Percentiles rank a stretch among this genome's conserved stretches.
These are phyloP conservation scores for Scrobipalpa atriplicella DNA, from an alignment of 2,888 invertebrate genomes.

Conservation along the genomic window DNA sequence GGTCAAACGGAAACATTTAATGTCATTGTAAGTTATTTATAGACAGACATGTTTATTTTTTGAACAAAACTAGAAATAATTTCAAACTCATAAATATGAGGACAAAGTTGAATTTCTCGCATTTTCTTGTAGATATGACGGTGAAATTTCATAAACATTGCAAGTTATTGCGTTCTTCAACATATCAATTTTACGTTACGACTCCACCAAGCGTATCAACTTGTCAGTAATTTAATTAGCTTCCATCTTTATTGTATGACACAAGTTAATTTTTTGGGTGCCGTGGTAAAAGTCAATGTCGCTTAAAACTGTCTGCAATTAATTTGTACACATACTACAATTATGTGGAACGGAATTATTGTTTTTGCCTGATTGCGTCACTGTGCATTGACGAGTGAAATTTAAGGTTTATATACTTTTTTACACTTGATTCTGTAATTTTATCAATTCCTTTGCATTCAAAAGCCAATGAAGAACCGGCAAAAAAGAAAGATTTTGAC, in stretches of 20 bases:
- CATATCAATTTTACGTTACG: slow-evolving; percentile 12
- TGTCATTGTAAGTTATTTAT: no score
- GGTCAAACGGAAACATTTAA: no score
- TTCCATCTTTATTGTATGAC: slow-evolving; percentile 20
- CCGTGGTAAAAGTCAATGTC: neutral
- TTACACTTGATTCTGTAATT: no score
- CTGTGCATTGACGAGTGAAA: neutral
- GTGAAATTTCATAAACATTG: slow-evolving; percentile 20
- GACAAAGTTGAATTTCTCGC: neutral
- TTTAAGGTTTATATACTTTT: no score
- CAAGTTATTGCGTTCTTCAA: slow-evolving; percentile 15
- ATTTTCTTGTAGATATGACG: neutral
- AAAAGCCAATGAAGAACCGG: no score
- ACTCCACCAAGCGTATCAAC: slow-evolving; percentile 3
- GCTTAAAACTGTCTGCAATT: neutral
- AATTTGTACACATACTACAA: neutral
- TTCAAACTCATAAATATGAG: neutral
- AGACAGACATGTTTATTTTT: neutral
- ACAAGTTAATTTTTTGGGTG: slow-evolving; percentile 5
- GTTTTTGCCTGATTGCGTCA: neutral
- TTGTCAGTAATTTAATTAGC: slow-evolving; percentile 26
- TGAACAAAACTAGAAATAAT: neutral
- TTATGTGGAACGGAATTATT: neutral
- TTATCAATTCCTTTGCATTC: no score
- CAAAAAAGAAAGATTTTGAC: neutral